phyloP scores from a whole-genome alignment of 2,113 vertebrate species.

The Procapra przewalskii region DNA sequence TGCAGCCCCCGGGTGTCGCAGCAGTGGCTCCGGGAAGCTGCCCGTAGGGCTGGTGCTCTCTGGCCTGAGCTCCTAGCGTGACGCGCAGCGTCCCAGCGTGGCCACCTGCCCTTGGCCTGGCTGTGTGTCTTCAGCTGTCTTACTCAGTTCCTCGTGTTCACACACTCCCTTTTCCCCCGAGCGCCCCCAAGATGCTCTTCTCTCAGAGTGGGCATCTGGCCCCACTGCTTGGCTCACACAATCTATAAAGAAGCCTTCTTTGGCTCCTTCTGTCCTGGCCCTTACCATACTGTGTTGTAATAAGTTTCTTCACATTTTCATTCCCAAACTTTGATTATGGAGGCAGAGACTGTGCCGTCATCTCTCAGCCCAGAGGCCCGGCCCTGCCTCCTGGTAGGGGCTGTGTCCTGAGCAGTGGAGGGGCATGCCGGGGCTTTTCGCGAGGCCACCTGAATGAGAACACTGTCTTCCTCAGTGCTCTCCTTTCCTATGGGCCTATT shows the following conservation, averaged over 20 bases:
- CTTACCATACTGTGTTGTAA: neutral
- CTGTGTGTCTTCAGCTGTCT: neutral
- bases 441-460: neutral
- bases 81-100: fast-evolving
- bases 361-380: neutral
- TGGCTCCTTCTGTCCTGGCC: neutral
- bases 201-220: neutral
- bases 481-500: neutral
- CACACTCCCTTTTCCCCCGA: neutral
- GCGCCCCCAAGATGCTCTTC: neutral
- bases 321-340: neutral
- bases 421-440: neutral
- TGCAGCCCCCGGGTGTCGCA: neutral
- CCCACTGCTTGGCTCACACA: neutral
- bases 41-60: neutral
- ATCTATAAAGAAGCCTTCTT: no score
- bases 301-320: neutral
- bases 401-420: neutral
- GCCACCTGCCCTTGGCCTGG: neutral
- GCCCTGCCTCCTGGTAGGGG: neutral
- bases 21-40: neutral
- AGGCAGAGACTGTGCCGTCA: neutral
- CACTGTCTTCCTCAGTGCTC: neutral
- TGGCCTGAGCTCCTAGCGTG: neutral
- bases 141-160: no score